Percentiles rank a stretch among this genome's conserved stretches.
Evolutionary conservation across 2,113 vertebrate genomes (phyloP).

Genomic region (Carassius gibelio): DNA sequence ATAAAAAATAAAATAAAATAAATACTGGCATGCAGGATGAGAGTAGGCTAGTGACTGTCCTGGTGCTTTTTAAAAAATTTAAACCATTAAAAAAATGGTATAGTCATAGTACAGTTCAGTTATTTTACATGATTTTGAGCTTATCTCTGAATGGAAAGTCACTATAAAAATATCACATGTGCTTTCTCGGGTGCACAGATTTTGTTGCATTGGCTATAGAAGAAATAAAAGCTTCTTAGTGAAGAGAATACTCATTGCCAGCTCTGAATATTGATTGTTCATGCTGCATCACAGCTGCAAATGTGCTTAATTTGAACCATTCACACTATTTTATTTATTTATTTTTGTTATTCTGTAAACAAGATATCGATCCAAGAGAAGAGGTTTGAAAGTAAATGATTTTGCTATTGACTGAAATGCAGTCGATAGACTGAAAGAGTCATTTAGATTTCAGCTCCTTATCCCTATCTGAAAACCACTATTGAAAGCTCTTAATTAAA

Average conservation of each 20-base stretch:
- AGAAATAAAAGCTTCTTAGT: slow-evolving; percentile 3
- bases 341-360: background rate
- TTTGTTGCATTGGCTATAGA: background rate
- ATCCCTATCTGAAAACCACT: background rate
- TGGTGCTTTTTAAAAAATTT: too few species aligned
- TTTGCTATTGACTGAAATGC: slow-evolving; percentile 30
- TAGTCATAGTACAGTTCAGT: background rate
- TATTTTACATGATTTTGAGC: background rate
- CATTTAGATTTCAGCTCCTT: slow-evolving; percentile 4
- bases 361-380: slow-evolving; percentile 10
- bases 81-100: too few species aligned
- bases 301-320: slow-evolving; percentile 40
- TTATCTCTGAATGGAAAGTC: background rate
- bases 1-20: too few species aligned
- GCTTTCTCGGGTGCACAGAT: background rate
- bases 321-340: background rate
- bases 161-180: background rate
- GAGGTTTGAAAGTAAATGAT: slow-evolving; percentile 41
- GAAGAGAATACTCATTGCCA: background rate
- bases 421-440: background rate
- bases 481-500: background rate
- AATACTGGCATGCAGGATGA: background rate
- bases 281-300: slow-evolving; percentile 11
- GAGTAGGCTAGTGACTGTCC: background rate
- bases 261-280: slow-evolving; percentile 4